Evolutionary conservation across 1,140 invertebrate genomes (phyloP).

Genomic region (Drosophila orosa): DNA sequence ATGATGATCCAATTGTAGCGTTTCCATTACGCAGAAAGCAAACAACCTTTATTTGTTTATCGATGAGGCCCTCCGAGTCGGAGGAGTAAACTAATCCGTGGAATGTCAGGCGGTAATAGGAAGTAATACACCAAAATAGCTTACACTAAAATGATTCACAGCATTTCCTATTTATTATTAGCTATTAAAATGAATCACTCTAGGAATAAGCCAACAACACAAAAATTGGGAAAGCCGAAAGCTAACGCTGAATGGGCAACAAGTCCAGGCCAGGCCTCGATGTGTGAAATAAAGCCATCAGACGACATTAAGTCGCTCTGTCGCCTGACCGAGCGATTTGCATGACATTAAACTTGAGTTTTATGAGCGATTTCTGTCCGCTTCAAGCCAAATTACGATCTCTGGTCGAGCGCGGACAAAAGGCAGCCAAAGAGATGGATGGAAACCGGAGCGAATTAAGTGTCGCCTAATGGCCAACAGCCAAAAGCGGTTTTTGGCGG

Average conservation of each 20-base stretch:
- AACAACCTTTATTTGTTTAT: conserved; percentile 28
- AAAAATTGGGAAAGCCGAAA: conserved; percentile 45
- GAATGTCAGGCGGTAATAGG: conserved; percentile 5
- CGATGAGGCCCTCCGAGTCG: conserved; percentile 3
- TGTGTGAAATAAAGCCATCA: conserved; percentile 73
- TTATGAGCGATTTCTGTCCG: conserved; percentile 76
- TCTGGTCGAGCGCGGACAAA: conserved; percentile 26
- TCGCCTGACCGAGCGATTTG: conserved; percentile 67
- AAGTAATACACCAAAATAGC: conserved; percentile 12
- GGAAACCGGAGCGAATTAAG: conserved; percentile 49
- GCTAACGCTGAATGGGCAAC: conserved; percentile 17
- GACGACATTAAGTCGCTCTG: conserved; percentile 70
- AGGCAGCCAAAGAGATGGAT: conserved; percentile 26
- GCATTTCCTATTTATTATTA: conserved; percentile 13
- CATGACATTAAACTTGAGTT: conserved; percentile 72
- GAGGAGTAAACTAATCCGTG: not conserved
- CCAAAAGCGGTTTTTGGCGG: not conserved
- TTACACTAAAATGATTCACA: conserved; percentile 9
- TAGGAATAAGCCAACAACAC: conserved; percentile 43
- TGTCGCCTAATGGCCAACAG: conserved; percentile 11
- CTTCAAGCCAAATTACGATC: conserved; percentile 49
- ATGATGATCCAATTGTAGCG: conserved; percentile 23
- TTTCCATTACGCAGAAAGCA: conserved; percentile 8
- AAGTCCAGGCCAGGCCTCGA: conserved; percentile 18
- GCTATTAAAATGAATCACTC: conserved; percentile 25